Evolutionary conservation across 2,797 vertebrate species (phyloP).

Genomic region (Loris lydekkerianus): DNA sequence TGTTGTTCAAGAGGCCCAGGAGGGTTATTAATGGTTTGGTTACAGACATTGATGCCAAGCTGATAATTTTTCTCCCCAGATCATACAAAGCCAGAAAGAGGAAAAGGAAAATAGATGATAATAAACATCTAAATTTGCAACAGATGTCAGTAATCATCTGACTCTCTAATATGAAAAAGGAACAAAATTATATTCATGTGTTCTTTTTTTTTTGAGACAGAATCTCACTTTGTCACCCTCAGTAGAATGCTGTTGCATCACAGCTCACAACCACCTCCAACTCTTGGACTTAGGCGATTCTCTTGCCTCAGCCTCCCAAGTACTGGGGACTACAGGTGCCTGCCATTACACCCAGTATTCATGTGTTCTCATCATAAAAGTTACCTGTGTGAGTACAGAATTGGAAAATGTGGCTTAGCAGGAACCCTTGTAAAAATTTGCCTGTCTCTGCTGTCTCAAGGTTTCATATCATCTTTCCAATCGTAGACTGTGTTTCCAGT

Average conservation of each 20-base stretch:
- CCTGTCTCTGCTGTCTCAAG: background rate
- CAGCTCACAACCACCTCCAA: no score
- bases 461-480: background rate
- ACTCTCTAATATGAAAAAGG: background rate
- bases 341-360: background rate
- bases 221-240: no score
- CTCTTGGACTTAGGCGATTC: no score
- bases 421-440: background rate
- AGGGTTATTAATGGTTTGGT: background rate
- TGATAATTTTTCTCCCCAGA: background rate
- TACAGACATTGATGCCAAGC: background rate
- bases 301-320: no score
- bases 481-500: background rate
- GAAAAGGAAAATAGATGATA: background rate
- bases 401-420: background rate
- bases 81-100: background rate
- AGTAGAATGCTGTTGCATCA: no score
- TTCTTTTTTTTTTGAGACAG: no score
- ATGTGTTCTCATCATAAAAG: background rate
- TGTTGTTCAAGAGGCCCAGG: no score
- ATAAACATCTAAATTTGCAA: background rate
- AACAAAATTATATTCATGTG: background rate
- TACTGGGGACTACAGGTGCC: no score
- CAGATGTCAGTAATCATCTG: background rate
- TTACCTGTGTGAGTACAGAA: background rate